Evolutionary conservation across 2,797 vertebrate genomes (phyloP).

Genomic region (Diceros bicornis): DNA sequence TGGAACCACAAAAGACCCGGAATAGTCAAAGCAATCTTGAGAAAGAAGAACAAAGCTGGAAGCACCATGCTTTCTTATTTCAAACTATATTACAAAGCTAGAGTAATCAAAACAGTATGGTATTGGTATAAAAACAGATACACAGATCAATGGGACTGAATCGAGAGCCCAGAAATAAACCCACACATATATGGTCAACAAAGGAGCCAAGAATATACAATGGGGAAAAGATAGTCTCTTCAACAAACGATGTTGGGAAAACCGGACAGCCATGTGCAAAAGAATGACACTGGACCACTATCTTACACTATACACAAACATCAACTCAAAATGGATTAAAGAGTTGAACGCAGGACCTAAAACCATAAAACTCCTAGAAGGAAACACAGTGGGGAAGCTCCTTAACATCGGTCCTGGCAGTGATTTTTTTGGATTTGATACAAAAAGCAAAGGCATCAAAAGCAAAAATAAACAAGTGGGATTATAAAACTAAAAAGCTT

Average conservation of each 20-base stretch:
- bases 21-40: neutral
- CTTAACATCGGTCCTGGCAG: neutral
- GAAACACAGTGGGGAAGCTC: neutral
- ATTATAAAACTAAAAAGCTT: neutral
- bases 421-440: neutral
- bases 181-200: neutral
- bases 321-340: neutral
- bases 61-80: neutral
- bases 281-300: neutral
- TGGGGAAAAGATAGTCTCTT: neutral
- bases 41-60: slow-evolving; percentile 17
- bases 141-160: neutral
- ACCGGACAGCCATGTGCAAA: neutral
- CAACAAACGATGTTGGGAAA: neutral
- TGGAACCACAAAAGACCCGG: neutral
- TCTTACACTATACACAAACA: neutral
- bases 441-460: slow-evolving; percentile 6
- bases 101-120: neutral
- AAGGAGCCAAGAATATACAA: neutral
- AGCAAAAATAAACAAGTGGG: slow-evolving; percentile 10
- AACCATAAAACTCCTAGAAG: slow-evolving; percentile 9
- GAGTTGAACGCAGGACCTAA: neutral
- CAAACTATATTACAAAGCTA: neutral
- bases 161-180: neutral
- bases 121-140: neutral